Evolutionary conservation across 2,888 invertebrate genomes (phyloP).

Genomic region (Mamestra brassicae): DNA sequence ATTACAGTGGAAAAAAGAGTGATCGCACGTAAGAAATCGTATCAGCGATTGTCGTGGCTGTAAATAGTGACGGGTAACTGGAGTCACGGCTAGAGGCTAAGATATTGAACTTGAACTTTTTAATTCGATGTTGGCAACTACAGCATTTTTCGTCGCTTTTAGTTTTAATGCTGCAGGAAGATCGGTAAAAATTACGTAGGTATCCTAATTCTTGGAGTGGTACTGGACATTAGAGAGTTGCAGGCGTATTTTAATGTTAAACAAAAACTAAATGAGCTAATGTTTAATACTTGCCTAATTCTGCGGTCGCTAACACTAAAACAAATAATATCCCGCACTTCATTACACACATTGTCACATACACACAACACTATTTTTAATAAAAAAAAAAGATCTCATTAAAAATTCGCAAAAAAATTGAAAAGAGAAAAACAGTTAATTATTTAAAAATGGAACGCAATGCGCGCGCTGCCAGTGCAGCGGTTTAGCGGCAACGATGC

Average conservation of each 20-base stretch:
- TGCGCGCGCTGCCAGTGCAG: conserved; percentile 43
- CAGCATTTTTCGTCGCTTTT: neutral
- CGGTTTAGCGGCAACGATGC: conserved; percentile 42
- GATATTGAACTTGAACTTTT: conserved; percentile 2
- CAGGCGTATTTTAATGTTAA: neutral
- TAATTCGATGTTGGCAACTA: neutral
- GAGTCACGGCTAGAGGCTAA: neutral
- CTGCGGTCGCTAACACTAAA: conserved; percentile 68
- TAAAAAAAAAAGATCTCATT: conserved; percentile 23
- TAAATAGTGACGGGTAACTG: neutral
- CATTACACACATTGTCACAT: conserved; percentile 74
- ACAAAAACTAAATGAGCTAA: neutral
- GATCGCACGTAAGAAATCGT: conserved; percentile 38
- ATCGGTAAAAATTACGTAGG: neutral
- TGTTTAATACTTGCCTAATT: conserved; percentile 72
- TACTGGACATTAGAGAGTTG: neutral
- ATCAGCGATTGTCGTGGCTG: neutral
- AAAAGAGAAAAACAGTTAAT: neutral
- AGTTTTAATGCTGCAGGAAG: neutral
- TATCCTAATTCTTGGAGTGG: neutral
- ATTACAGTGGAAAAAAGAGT: conserved; percentile 26
- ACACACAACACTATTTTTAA: conserved; percentile 39
- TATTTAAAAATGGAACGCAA: conserved; percentile 36
- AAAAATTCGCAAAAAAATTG: neutral
- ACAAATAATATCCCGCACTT: conserved; percentile 74